Conservation (phyloP, 2,113 vertebrate genomes). For the Tringa solitaria region DNA sequence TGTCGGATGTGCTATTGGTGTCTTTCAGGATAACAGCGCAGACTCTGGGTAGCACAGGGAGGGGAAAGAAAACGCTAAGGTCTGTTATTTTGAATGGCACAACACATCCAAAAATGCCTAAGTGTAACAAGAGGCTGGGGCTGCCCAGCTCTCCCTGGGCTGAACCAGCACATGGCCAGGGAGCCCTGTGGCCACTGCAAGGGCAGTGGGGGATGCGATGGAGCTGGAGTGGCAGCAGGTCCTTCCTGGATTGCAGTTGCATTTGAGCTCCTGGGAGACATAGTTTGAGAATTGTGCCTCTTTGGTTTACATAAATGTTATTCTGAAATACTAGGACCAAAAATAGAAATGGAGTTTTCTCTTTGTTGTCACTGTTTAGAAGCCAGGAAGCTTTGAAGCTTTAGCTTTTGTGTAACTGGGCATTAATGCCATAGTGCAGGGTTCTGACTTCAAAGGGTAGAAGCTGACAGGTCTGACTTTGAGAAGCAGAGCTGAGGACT, state of each 20-base stretch:
- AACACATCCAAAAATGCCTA: not conserved
- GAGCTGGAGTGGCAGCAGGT: not conserved
- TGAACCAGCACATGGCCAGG: not conserved
- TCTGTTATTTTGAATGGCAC: not conserved
- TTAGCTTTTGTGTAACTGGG: not conserved
- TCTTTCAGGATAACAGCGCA: not conserved
- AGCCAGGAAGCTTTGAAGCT: constrained; percentile 57
- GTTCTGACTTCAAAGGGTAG: constrained; percentile 57
- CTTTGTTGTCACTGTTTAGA: not conserved
- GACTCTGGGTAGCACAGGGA: not conserved
- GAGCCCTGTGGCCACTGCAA: not conserved
- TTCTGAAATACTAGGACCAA: not conserved
- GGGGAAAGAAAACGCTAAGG: not conserved
- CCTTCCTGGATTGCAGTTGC: not conserved
- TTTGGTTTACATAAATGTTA: not conserved
- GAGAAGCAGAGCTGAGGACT: not conserved
- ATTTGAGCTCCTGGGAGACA: not conserved
- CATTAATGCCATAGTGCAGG: constrained; percentile 32
- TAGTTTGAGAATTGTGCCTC: not conserved
- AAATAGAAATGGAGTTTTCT: not conserved
- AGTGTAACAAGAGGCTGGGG: not conserved
- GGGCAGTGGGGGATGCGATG: not conserved
- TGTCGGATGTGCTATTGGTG: not conserved
- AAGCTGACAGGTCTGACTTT: not conserved
- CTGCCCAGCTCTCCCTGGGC: not conserved